phyloP scores from a whole-genome alignment of 2,888 invertebrate genomes.

The Syrphus vitripennis region DNA sequence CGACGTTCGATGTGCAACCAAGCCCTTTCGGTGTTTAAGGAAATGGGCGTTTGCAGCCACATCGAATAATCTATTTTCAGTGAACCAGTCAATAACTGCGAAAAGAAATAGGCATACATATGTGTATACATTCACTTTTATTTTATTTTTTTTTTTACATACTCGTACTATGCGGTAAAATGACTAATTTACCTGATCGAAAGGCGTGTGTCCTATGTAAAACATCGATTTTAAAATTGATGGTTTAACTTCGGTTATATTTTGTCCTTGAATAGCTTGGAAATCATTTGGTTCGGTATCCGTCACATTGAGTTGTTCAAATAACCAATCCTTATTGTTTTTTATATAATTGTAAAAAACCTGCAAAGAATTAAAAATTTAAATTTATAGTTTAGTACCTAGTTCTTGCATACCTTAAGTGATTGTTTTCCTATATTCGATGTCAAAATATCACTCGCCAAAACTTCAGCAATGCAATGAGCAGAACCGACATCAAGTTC shows the following conservation, averaged over 20 bases:
- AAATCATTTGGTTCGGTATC: conserved; percentile 77
- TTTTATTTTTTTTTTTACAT: neutral
- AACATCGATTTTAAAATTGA: conserved; percentile 90
- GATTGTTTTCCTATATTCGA: conserved; percentile 83
- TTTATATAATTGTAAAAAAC: conserved; percentile 87
- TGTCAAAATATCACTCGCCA: conserved; percentile 86
- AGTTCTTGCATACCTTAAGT: conserved; percentile 79
- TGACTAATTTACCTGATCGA: conserved; percentile 88
- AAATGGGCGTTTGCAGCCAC: conserved; percentile 81
- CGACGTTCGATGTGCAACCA: conserved; percentile 81
- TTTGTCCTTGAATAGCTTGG: conserved; percentile 80
- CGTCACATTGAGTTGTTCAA: conserved; percentile 83
- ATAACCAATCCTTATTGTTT: conserved; percentile 86
- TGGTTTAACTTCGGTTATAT: conserved; percentile 78
- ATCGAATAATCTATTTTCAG: conserved; percentile 81
- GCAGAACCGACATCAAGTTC: conserved; percentile 81
- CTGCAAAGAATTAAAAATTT: conserved; percentile 81
- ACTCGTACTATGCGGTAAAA: neutral
- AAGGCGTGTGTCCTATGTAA: conserved; percentile 88
- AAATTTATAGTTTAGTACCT: too few species aligned
- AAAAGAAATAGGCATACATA: too few species aligned
- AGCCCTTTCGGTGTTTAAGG: conserved; percentile 80
- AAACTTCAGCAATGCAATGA: conserved; percentile 82
- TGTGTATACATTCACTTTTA: neutral
- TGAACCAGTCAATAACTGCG: conserved; percentile 80